These are phyloP conservation scores for Lacerta viridis DNA, from an alignment of 2,797 vertebrate species.

Conservation along the genomic window DNA sequence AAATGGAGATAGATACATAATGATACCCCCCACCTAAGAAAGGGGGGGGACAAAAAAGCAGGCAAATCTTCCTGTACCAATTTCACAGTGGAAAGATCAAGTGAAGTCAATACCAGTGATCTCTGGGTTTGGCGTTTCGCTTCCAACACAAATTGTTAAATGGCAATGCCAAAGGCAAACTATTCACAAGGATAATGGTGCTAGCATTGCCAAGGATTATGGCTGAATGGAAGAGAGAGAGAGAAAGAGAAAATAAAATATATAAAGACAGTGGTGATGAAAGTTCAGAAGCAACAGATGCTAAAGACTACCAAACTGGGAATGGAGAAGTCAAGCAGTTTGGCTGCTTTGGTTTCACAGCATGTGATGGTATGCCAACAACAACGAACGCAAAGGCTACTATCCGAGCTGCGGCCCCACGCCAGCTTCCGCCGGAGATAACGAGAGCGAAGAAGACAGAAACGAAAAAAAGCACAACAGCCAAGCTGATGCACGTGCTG, in stretches of 20 bases:
- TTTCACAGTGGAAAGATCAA: conserved; percentile 49
- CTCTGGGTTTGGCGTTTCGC: not conserved
- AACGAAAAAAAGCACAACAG: conserved; percentile 81
- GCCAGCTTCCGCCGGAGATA: conserved; percentile 73
- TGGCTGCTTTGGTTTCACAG: conserved; percentile 67
- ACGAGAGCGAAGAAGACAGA: conserved; percentile 70
- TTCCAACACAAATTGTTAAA: conserved; percentile 49
- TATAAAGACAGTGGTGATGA: conserved; percentile 79
- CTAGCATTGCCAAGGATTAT: conserved; percentile 66
- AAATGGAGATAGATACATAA: conserved; percentile 1
- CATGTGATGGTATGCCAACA: conserved; percentile 72
- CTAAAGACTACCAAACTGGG: conserved; percentile 74
- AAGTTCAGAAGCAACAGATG: conserved; percentile 72
- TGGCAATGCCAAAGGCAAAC: conserved; percentile 61
- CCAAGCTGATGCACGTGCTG: conserved; percentile 79
- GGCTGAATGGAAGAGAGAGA: conserved; percentile 53
- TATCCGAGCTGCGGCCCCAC: conserved; percentile 75
- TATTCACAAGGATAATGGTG: conserved; percentile 55
- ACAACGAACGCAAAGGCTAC: conserved; percentile 61
- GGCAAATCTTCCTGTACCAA: conserved; percentile 51
- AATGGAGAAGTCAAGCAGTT: conserved; percentile 74
- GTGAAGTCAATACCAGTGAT: conserved; percentile 57
- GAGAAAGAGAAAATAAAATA: conserved; percentile 50
- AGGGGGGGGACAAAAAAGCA: conserved; percentile 54
- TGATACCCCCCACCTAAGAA: conserved; percentile 53